A percentile compares a stretch with the other conserved stretches of the same genome.
Conservation (phyloP, 2,797 vertebrate genomes). For the Tokudaia tokunoshimensis region DNA sequence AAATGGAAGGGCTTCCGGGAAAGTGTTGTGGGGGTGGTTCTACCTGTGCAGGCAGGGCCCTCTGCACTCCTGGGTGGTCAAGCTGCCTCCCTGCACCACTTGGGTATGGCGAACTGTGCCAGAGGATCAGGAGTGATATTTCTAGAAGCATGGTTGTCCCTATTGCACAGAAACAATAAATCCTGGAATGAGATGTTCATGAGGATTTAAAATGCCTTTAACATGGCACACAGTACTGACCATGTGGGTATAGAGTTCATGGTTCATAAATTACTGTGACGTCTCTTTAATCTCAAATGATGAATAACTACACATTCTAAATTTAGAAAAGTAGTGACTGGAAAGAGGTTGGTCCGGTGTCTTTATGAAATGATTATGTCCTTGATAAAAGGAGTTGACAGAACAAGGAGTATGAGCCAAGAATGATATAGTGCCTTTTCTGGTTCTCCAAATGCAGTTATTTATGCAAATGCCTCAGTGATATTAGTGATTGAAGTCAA, state of each 20-base stretch:
- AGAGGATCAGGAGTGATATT: not conserved
- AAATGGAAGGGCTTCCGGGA: too few species aligned
- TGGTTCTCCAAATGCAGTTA: not conserved
- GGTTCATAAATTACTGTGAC: not conserved
- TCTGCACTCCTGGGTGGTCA: too few species aligned
- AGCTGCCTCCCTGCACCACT: too few species aligned
- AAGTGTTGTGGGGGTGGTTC: too few species aligned
- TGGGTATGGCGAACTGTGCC: too few species aligned
- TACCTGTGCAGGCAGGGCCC: too few species aligned
- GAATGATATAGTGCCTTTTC: not conserved
- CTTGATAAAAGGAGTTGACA: not conserved
- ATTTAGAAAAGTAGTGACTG: not conserved
- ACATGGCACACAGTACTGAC: not conserved
- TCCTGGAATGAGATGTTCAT: not conserved
- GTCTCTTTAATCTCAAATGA: not conserved
- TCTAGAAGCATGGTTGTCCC: not conserved
- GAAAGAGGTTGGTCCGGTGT: not conserved
- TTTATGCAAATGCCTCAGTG: not conserved
- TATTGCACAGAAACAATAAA: not conserved
- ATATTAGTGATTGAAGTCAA: not conserved
- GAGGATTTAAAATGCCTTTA: slow-evolving; percentile 6
- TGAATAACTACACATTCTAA: accelerated
- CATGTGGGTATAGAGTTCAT: not conserved
- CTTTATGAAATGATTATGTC: not conserved
- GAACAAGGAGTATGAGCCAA: not conserved